Conservation (phyloP, 2,888 invertebrate species). For the Polyploca ridens region DNA sequence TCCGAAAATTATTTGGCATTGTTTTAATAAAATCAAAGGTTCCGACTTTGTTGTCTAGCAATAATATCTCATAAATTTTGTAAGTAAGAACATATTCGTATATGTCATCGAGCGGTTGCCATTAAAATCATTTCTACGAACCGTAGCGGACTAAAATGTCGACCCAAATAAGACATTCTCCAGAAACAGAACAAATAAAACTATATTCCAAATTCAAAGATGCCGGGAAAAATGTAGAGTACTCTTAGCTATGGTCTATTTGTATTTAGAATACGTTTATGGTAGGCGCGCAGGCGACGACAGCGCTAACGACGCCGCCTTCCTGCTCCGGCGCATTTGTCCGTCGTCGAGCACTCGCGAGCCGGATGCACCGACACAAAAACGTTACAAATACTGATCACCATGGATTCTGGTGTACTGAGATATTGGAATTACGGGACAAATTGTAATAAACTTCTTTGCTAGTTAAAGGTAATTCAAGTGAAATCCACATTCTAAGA, state of each 20-base stretch:
- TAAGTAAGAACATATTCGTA: too few relatives aligned
- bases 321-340: slow-evolving; percentile 79
- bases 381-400: slow-evolving; percentile 18
- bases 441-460: background rate
- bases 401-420: slow-evolving; percentile 28
- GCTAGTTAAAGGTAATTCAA: too few relatives aligned
- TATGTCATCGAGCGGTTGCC: too few relatives aligned
- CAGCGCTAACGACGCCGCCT: slow-evolving; percentile 77
- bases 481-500: too few relatives aligned
- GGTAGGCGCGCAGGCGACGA: slow-evolving; percentile 59
- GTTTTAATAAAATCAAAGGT: too few relatives aligned
- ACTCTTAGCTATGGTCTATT: slow-evolving; percentile 21
- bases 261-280: slow-evolving; percentile 18
- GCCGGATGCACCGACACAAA: slow-evolving; percentile 70
- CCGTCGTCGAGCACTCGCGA: slow-evolving; percentile 54
- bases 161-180: too few relatives aligned
- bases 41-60: too few relatives aligned
- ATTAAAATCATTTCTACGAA: too few relatives aligned
- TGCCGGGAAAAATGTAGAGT: slow-evolving; percentile 7
- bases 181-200: background rate
- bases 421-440: background rate
- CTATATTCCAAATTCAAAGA: background rate
- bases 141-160: too few relatives aligned
- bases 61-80: too few relatives aligned
- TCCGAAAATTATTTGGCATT: too few relatives aligned